These are phyloP conservation scores for Melinaea marsaeus DNA, from an alignment of 2,888 invertebrate genomes.

Conservation along the genomic window DNA sequence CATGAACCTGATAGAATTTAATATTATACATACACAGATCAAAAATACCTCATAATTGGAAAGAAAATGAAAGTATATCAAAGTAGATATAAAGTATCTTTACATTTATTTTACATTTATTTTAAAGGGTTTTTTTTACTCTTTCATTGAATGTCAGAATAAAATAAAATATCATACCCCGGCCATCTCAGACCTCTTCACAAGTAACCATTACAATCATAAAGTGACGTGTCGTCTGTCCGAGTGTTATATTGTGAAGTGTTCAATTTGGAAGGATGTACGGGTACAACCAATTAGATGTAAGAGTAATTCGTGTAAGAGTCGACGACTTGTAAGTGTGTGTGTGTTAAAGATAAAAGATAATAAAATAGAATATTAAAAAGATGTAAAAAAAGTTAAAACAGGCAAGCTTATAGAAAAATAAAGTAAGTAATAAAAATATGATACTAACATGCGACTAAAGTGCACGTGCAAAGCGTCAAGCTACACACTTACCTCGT, in stretches of 20 bases:
- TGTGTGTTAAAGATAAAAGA: conserved; percentile 59
- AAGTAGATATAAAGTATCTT: no score
- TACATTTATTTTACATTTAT: no score
- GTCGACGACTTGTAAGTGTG: conserved; percentile 47
- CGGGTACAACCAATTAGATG: conserved; percentile 56
- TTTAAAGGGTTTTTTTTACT: no score
- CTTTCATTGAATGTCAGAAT: conserved; percentile 35
- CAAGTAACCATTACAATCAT: conserved; percentile 41
- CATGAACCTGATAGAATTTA: conserved; percentile 79
- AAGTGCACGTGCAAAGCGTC: conserved; percentile 63
- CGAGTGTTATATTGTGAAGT: conserved; percentile 64
- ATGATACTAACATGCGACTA: conserved; percentile 59
- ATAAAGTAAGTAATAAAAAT: conserved; percentile 39
- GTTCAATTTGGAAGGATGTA: conserved; percentile 64
- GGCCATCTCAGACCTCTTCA: conserved; percentile 70
- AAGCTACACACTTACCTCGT: conserved; percentile 60
- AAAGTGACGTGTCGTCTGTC: conserved; percentile 49
- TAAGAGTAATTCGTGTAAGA: conserved; percentile 54
- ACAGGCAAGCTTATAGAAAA: conserved; percentile 62
- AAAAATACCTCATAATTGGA: not conserved
- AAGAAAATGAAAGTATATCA: no score
- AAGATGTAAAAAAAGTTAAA: conserved; percentile 59
- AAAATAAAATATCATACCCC: conserved; percentile 65
- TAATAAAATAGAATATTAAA: conserved; percentile 48
- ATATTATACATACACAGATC: conserved; percentile 11